phyloP scores from a whole-genome alignment of 2,888 invertebrate species.

The Netelia melanura region DNA sequence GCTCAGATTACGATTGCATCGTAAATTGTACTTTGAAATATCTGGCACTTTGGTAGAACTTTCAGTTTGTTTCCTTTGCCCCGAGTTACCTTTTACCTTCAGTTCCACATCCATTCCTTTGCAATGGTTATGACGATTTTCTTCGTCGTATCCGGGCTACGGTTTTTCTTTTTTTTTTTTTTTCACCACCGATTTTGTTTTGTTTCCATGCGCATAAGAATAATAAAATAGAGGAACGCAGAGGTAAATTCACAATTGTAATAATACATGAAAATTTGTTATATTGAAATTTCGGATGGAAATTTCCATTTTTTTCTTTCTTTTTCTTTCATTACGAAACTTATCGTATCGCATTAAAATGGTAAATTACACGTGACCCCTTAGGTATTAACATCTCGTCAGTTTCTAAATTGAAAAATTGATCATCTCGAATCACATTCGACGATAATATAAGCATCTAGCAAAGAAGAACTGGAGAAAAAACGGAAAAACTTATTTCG shows the following conservation, averaged over 20 bases:
- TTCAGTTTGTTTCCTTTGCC: constrained; percentile 12
- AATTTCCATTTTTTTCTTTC: constrained; percentile 12
- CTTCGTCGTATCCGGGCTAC: neutral
- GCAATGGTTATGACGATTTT: neutral
- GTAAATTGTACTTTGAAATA: constrained; percentile 77
- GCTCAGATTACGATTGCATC: constrained; percentile 78
- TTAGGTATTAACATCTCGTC: constrained; percentile 52
- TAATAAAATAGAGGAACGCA: neutral
- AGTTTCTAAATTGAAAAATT: constrained; percentile 15
- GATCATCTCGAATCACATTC: constrained; percentile 24
- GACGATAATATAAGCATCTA: constrained; percentile 18
- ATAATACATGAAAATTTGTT: constrained; percentile 13
- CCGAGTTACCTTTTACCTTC: constrained; percentile 13
- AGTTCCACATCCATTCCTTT: constrained; percentile 40
- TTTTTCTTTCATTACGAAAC: constrained; percentile 73
- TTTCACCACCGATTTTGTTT: neutral
- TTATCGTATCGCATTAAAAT: constrained; percentile 76
- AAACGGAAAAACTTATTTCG: constrained; percentile 10
- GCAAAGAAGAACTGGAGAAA: neutral
- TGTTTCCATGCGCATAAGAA: neutral
- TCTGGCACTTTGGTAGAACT: constrained; percentile 63
- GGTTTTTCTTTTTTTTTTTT: neutral
- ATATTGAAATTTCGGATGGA: neutral
- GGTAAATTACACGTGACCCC: constrained; percentile 76
- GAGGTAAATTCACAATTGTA: neutral